These are phyloP conservation scores for Manis javanica DNA, from an alignment of 2,797 vertebrate species.

Conservation along the genomic window DNA sequence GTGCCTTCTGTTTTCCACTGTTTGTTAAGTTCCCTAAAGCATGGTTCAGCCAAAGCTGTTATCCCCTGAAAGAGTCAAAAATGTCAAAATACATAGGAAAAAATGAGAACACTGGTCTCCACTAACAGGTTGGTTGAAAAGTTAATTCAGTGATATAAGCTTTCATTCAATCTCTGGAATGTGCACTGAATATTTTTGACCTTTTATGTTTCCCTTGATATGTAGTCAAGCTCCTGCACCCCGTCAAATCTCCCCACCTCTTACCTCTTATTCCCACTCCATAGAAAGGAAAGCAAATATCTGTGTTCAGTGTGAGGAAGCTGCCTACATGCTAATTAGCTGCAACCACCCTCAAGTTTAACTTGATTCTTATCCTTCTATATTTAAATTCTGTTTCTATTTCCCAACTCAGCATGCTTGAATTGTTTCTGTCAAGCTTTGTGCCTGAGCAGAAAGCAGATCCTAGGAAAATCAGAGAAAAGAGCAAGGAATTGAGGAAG, in stretches of 20 bases:
- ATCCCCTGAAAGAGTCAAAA: slow-evolving; percentile 77
- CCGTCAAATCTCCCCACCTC: slow-evolving; percentile 51
- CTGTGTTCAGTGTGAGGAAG: slow-evolving; percentile 59
- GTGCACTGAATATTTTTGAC: slow-evolving; percentile 56
- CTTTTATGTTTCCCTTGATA: slow-evolving; percentile 51
- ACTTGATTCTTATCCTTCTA: slow-evolving; percentile 51
- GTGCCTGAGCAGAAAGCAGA: slow-evolving; percentile 49
- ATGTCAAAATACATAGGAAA: slow-evolving; percentile 77
- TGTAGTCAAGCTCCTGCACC: slow-evolving; percentile 46
- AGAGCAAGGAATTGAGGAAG: not conserved
- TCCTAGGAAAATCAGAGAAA: slow-evolving; percentile 49
- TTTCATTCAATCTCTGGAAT: slow-evolving; percentile 78
- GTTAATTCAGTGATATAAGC: slow-evolving; percentile 83
- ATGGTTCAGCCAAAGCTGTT: slow-evolving; percentile 79
- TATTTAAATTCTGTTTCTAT: slow-evolving; percentile 59
- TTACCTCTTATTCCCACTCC: slow-evolving; percentile 27
- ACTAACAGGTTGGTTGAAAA: slow-evolving; percentile 78
- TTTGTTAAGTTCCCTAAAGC: slow-evolving; percentile 81
- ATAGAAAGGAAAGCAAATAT: slow-evolving; percentile 57
- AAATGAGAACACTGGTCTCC: slow-evolving; percentile 70
- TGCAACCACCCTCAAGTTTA: slow-evolving; percentile 24
- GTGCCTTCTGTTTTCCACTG: slow-evolving; percentile 68
- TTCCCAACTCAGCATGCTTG: slow-evolving; percentile 55
- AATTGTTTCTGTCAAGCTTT: not conserved
- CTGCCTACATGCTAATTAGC: slow-evolving; percentile 67